Percentiles rank a stretch among this genome's conserved stretches.
Evolutionary conservation across 2,113 vertebrate genomes (phyloP).

Genomic region (Lipophrys pholis): DNA sequence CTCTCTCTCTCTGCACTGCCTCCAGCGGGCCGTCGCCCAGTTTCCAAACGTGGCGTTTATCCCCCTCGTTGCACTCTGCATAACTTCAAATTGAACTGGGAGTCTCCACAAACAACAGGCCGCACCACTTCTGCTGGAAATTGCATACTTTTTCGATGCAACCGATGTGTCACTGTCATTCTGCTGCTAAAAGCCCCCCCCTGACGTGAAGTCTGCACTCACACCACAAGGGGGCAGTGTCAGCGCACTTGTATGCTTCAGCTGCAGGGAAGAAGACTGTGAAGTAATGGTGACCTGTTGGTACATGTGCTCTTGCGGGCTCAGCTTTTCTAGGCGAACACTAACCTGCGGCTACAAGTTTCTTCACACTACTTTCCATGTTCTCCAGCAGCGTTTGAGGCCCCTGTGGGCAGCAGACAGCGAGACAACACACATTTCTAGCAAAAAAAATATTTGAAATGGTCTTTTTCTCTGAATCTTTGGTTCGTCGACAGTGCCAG

Average conservation of each 20-base stretch:
- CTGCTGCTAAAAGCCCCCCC: too few relatives aligned
- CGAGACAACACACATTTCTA: too few relatives aligned
- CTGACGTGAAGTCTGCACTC: too few relatives aligned
- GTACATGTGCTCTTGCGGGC: slow-evolving; percentile 30
- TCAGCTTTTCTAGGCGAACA: slow-evolving; percentile 15
- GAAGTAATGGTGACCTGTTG: slow-evolving; percentile 13
- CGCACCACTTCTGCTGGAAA: background rate
- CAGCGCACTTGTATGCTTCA: background rate
- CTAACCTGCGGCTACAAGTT: slow-evolving; percentile 51
- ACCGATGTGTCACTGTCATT: too few relatives aligned
- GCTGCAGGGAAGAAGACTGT: background rate
- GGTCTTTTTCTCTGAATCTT: too few relatives aligned
- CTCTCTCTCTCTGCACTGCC: slow-evolving; percentile 49
- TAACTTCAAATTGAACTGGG: background rate
- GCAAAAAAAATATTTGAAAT: too few relatives aligned
- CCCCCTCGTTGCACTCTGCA: too few relatives aligned
- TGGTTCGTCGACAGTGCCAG: too few relatives aligned
- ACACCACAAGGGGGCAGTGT: slow-evolving; percentile 67
- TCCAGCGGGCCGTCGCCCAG: slow-evolving; percentile 24
- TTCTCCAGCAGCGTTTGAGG: too few relatives aligned
- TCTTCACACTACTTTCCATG: background rate
- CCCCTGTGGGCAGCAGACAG: too few relatives aligned
- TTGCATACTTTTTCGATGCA: background rate
- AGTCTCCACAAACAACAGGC: background rate
- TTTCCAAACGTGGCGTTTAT: slow-evolving; percentile 2